phyloP scores from a whole-genome alignment of 2,113 vertebrate genomes.

The Numida meleagris region DNA sequence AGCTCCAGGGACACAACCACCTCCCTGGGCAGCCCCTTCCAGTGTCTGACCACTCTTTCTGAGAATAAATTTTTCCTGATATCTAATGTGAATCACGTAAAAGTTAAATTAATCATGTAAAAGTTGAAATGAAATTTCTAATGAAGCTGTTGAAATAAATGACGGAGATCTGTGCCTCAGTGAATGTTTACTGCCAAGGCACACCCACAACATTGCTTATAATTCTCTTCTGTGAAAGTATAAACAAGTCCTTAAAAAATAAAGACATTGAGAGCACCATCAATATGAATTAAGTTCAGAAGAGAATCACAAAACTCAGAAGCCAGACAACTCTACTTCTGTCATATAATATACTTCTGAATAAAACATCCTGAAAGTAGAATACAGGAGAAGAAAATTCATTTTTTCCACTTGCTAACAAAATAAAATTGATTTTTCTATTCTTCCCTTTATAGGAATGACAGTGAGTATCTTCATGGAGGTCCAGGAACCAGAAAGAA shows the following conservation, averaged over 20 bases:
- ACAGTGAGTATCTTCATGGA: not conserved
- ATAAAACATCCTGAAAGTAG: slow-evolving; percentile 20
- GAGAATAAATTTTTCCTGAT: no score
- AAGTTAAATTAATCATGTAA: not conserved
- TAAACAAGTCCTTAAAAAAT: not conserved
- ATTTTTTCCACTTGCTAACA: not conserved
- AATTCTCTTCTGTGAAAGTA: not conserved
- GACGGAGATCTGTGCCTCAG: not conserved
- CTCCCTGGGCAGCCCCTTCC: no score
- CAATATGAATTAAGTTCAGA: not conserved
- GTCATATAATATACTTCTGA: not conserved
- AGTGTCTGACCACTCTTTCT: no score
- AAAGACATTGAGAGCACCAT: not conserved
- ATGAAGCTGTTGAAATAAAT: not conserved
- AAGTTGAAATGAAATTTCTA: not conserved
- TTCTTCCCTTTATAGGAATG: not conserved
- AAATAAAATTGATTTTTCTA: slow-evolving; percentile 27
- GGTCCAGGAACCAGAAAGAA: not conserved
- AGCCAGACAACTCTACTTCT: not conserved
- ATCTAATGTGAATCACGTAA: no score
- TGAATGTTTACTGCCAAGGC: not conserved
- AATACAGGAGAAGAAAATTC: not conserved
- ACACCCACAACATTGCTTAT: not conserved
- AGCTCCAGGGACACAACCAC: no score
- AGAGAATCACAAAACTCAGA: not conserved